phyloP scores from a whole-genome alignment of 2,113 vertebrate species.

The Hirundichthys speculiger region DNA sequence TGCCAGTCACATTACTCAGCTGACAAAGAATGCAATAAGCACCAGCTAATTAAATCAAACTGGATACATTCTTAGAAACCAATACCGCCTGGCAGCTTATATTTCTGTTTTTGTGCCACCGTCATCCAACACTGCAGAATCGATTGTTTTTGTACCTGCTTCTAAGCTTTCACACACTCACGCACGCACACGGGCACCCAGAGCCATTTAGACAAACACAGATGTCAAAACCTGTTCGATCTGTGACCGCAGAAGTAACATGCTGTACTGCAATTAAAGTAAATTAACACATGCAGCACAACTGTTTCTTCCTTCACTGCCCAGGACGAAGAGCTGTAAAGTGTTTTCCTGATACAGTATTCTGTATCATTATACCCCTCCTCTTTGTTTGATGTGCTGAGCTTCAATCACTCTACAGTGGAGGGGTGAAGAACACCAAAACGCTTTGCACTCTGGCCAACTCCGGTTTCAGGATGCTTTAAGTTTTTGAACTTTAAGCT shows the following conservation, averaged over 20 bases:
- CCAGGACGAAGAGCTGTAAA: conserved; percentile 45
- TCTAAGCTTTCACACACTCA: conserved; percentile 15
- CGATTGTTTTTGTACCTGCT: conserved; percentile 39
- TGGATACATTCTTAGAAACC: conserved; percentile 57
- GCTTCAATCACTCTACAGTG: conserved; percentile 56
- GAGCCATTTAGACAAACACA: conserved; percentile 30
- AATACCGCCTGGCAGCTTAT: conserved; percentile 54
- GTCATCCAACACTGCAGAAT: conserved; percentile 43
- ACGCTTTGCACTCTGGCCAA: conserved; percentile 25
- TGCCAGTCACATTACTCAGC: conserved; percentile 72
- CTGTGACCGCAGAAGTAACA: conserved; percentile 46
- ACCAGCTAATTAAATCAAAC: conserved; percentile 76
- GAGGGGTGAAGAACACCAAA: conserved; percentile 54
- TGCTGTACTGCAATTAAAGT: conserved; percentile 63
- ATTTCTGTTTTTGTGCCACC: conserved; percentile 61
- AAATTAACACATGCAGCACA: conserved; percentile 69
- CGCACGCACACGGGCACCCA: not conserved
- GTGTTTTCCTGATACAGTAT: conserved; percentile 54
- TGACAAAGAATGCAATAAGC: conserved; percentile 75
- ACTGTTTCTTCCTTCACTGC: conserved; percentile 22
- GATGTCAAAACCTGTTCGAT: conserved; percentile 24
- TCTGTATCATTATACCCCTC: conserved; percentile 50
- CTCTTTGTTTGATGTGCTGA: conserved; percentile 66
- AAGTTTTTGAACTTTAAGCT: conserved; percentile 63
- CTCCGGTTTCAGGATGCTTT: conserved; percentile 70